Evolutionary conservation across 2,113 vertebrate species (phyloP).

Genomic region (Isurus oxyrinchus): DNA sequence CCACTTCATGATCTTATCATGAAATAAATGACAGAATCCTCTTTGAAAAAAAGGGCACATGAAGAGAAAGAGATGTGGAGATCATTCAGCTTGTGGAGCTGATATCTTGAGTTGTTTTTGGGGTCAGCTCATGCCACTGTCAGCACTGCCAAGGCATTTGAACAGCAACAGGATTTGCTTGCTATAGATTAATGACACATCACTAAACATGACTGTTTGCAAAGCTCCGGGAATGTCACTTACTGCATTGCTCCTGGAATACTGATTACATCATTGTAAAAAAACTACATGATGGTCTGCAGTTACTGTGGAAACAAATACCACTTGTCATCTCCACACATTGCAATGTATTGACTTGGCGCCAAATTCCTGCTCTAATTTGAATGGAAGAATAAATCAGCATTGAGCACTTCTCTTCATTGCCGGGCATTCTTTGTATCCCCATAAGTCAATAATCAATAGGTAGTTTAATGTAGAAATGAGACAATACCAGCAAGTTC

Average conservation of each 20-base stretch:
- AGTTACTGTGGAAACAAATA: background rate
- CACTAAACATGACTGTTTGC: background rate
- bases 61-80: background rate
- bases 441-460: background rate
- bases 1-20: background rate
- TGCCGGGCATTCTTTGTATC: background rate
- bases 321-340: background rate
- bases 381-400: background rate
- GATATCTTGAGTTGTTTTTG: background rate
- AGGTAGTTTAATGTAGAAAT: background rate
- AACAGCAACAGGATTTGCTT: background rate
- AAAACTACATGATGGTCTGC: background rate
- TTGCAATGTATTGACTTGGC: background rate
- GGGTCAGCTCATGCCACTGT: background rate
- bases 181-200: background rate
- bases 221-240: background rate
- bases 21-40: background rate
- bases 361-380: background rate
- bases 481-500: background rate
- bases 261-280: background rate
- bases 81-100: background rate
- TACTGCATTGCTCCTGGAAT: background rate
- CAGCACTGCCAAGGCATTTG: background rate
- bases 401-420: background rate
- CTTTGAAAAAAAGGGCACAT: background rate